Conservation (phyloP, 2,888 invertebrate species). For the Neoitamus cyanurus region DNA sequence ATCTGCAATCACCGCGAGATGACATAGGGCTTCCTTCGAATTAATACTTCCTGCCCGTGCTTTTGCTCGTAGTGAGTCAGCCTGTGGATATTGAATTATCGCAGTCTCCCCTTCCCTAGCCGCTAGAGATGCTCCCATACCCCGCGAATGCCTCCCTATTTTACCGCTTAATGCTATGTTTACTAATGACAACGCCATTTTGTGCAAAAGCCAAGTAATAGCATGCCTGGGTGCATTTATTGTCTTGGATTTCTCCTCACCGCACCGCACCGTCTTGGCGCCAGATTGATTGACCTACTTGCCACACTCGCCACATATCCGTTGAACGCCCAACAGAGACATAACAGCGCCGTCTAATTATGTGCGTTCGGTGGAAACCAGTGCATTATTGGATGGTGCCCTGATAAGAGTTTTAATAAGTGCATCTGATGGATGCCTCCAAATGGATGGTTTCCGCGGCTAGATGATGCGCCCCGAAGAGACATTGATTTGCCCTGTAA, state of each 20-base stretch:
- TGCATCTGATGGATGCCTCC: background rate
- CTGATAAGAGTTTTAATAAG: background rate
- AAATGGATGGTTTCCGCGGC: background rate
- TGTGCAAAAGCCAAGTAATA: conserved; percentile 27
- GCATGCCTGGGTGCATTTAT: conserved; percentile 35
- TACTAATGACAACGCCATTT: conserved; percentile 19
- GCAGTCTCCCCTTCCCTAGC: background rate
- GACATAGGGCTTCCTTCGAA: background rate
- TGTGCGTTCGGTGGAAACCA: background rate
- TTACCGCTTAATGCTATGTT: background rate
- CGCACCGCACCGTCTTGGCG: conserved; percentile 17
- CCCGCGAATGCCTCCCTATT: background rate
- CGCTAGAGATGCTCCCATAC: background rate
- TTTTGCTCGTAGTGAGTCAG: conserved; percentile 10
- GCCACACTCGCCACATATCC: background rate
- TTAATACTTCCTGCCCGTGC: background rate
- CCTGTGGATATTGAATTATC: background rate
- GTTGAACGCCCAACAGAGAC: background rate
- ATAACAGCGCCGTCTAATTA: background rate
- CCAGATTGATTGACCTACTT: conserved; percentile 36
- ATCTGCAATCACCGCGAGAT: background rate
- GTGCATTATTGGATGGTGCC: conserved; percentile 1
- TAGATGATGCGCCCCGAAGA: background rate
- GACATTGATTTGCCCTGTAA: background rate
- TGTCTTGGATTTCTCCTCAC: conserved; percentile 4